Percentiles rank a stretch among this genome's conserved stretches.
Evolutionary conservation across 2,888 invertebrate genomes (phyloP).

Genomic region (Geophilus truncorum): DNA sequence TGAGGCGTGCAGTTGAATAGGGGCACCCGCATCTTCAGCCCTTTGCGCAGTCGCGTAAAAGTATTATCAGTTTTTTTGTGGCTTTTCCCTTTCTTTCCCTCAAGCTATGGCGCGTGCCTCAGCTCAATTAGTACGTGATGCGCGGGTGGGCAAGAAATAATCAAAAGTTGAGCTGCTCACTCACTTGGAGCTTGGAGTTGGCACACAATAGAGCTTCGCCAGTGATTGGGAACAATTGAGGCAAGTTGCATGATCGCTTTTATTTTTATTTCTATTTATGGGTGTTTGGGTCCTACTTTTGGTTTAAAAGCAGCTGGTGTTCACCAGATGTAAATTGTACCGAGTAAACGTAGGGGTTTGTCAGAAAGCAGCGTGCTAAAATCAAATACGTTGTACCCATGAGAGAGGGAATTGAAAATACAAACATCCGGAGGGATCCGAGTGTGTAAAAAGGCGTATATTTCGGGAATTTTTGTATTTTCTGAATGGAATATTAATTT

Average conservation of each 20-base stretch:
- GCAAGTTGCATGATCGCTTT: no score
- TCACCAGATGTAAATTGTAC: background rate
- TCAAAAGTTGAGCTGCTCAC: background rate
- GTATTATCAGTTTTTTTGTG: background rate
- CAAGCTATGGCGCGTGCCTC: constrained; percentile 1
- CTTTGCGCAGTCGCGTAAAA: background rate
- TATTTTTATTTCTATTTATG: no score
- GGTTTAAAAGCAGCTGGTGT: background rate
- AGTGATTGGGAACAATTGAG: no score
- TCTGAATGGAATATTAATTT: background rate
- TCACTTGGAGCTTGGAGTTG: background rate
- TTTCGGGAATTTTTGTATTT: background rate
- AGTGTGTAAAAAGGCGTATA: background rate
- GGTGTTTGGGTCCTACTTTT: no score
- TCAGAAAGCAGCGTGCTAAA: background rate
- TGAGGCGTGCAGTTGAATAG: background rate
- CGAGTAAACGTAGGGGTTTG: background rate
- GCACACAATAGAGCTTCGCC: background rate
- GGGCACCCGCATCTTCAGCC: background rate
- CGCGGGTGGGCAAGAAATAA: background rate
- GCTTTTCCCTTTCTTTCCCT: background rate
- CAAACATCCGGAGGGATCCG: constrained; percentile 13
- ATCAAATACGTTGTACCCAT: constrained; percentile 1
- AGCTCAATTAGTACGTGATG: constrained; percentile 22
- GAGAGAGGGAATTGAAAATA: constrained; percentile 1